Conservation (phyloP, 2,888 invertebrate genomes). For the Hermaeophaga mercurialis region DNA sequence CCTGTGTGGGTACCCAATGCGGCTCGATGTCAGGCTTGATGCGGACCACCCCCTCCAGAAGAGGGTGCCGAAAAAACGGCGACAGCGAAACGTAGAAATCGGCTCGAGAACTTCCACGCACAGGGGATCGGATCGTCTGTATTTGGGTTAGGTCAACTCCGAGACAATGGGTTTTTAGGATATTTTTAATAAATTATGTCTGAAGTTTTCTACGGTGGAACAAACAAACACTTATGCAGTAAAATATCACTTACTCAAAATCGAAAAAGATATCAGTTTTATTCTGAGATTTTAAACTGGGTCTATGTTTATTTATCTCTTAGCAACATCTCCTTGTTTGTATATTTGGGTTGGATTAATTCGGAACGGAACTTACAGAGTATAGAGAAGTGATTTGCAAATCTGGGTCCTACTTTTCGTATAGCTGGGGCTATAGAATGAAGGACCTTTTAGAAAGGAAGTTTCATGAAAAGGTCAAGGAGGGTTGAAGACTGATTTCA, state of each 20-base stretch:
- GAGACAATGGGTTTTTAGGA: not conserved
- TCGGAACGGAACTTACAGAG: too few species aligned
- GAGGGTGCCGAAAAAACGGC: conserved; percentile 11
- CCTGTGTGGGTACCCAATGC: conserved; percentile 41
- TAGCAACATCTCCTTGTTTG: too few species aligned
- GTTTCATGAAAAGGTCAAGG: not conserved
- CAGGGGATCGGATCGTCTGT: not conserved
- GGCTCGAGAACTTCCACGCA: not conserved
- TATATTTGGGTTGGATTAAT: too few species aligned
- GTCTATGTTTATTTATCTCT: too few species aligned
- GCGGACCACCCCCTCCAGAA: conserved; percentile 42
- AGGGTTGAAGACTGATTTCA: not conserved
- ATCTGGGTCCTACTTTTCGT: not conserved
- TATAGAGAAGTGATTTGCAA: not conserved
- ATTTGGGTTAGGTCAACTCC: not conserved
- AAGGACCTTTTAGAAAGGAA: not conserved
- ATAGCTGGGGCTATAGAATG: not conserved
- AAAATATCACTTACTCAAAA: too few species aligned
- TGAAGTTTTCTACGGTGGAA: too few species aligned
- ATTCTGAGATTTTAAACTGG: too few species aligned
- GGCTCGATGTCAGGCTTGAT: conserved; percentile 46
- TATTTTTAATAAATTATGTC: too few species aligned
- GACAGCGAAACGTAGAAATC: conserved; percentile 4
- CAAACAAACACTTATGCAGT: too few species aligned
- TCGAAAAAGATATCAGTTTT: too few species aligned